phyloP scores from a whole-genome alignment of 2,888 invertebrate genomes.

The Hypena proboscidalis region DNA sequence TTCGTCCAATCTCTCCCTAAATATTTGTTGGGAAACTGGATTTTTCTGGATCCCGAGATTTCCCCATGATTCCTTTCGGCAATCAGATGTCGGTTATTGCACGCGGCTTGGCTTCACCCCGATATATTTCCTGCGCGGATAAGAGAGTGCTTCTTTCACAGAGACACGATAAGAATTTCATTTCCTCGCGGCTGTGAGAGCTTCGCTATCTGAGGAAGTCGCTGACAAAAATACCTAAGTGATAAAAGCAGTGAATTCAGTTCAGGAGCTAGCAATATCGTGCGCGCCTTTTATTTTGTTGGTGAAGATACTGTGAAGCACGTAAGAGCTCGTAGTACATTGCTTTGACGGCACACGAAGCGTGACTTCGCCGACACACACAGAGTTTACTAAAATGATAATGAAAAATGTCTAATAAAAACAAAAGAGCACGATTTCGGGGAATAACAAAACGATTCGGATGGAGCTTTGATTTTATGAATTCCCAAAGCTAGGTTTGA shows the following conservation, averaged over 20 bases:
- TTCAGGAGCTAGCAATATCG: slow-evolving; percentile 65
- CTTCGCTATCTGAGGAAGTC: slow-evolving; percentile 80
- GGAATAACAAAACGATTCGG: slow-evolving; percentile 69
- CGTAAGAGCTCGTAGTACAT: slow-evolving; percentile 24
- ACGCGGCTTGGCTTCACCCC: slow-evolving; percentile 59
- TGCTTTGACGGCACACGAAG: slow-evolving; percentile 17
- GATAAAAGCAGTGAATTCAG: slow-evolving; percentile 78
- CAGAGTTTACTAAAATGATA: slow-evolving; percentile 38
- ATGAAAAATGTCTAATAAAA: slow-evolving; percentile 42
- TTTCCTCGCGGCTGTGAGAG: slow-evolving; percentile 79
- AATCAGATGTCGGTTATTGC: slow-evolving; percentile 78
- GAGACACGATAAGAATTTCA: slow-evolving; percentile 85
- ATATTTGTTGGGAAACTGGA: slow-evolving; percentile 54
- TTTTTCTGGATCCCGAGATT: slow-evolving; percentile 62
- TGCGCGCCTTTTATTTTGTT: slow-evolving; percentile 50
- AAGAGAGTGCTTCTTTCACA: slow-evolving; percentile 78
- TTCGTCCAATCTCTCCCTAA: slow-evolving; percentile 44
- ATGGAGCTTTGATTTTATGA: slow-evolving; percentile 75
- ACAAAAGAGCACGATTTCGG: slow-evolving; percentile 59
- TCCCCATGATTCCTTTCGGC: slow-evolving; percentile 67
- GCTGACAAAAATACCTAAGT: slow-evolving; percentile 82
- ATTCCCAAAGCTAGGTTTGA: slow-evolving; percentile 82
- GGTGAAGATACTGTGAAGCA: slow-evolving; percentile 27
- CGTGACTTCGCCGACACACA: slow-evolving; percentile 17
- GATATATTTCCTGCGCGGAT: slow-evolving; percentile 81